Evolutionary conservation across 2,888 invertebrate species (phyloP), one percentile per base, ranked within the genome.

Genomic region (Nipponacmea schrenckii): DNA sequence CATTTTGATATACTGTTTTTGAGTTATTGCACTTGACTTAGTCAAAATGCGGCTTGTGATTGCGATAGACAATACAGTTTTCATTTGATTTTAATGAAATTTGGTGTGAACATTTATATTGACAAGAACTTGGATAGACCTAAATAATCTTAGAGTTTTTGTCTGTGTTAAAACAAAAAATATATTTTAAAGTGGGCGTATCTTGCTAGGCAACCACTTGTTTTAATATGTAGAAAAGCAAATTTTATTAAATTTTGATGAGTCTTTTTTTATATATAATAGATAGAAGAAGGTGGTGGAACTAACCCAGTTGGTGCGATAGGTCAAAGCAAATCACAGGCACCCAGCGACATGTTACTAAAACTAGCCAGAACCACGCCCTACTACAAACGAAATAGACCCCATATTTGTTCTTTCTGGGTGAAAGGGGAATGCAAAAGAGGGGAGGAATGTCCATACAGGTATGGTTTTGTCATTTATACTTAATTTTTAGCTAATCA

Each of bases 351-450:
- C 85, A 91, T 97, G 82, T 89, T 97, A 73, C 91, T 95, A 90
- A 94, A 96, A 81, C 90, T 97, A 81, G 97, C 97, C 0, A 91
- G 97, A 68, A 96, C 96, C 5, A 94, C 95, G 64, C 97, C 97
- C 0, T 98, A 97, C 89, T 97, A 98, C 89, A 96, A 97, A 87
- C 91, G 97, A 70, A 97, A 97, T 86, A 91, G 96, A 80, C 96
- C 97, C 0, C 97, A 97, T 89, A 96, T 97, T 68, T 97, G 97
- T 89, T 96, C 96, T 0, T 98, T 97, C 90, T 97, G 96, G 95
- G 97, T 97, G n/a, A 98, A 97, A 91, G 97, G 97, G 1, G 97
- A 97, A 89, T 97, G 97, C 88, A 93, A 96, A 85, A 91, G 97
- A 88, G 97, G 97, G 24, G 97, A 98, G 89, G 97, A 98, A 87